These are phyloP conservation scores for Calvadosia cruxmelitensis DNA, from an alignment of 30 jellyfish, hydroid and myxozoan species.

Conservation along the genomic window DNA sequence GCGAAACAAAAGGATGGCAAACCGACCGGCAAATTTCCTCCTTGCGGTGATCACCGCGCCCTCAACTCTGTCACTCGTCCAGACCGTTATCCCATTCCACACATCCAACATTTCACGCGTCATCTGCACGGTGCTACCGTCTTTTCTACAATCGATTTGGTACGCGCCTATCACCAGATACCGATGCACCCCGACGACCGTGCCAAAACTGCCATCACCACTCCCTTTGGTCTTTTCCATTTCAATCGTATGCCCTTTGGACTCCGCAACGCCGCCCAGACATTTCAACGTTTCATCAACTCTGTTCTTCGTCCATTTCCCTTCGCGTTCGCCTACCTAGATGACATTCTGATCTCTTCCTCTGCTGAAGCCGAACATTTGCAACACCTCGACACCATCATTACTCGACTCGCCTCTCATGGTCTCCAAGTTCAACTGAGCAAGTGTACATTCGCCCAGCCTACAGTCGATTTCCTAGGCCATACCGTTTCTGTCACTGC, in stretches of 20 bases:
- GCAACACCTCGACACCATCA: slow-evolving; percentile 13
- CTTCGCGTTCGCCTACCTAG: slow-evolving; percentile 30
- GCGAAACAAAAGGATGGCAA: neutral
- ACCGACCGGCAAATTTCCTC: slow-evolving; percentile 10
- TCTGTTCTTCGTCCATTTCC: slow-evolving; percentile 14
- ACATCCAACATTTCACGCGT: slow-evolving; percentile 24
- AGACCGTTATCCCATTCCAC: slow-evolving; percentile 43
- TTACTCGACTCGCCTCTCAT: slow-evolving; percentile 8
- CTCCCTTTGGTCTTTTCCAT: slow-evolving; percentile 41
- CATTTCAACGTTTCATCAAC: no score
- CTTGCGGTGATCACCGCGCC: slow-evolving; percentile 34
- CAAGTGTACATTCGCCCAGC: slow-evolving; percentile 11
- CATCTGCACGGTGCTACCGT: slow-evolving; percentile 22
- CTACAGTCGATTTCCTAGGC: slow-evolving; percentile 24
- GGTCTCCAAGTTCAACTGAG: slow-evolving; percentile 16
- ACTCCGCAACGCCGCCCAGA: no score
- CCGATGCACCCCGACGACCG: slow-evolving; percentile 19
- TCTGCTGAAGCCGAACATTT: slow-evolving; percentile 26
- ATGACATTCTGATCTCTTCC: no score
- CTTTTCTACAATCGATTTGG: slow-evolving; percentile 26
- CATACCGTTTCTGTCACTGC: slow-evolving; percentile 29
- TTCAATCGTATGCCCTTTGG: slow-evolving; percentile 39
- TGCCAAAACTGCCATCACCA: slow-evolving; percentile 33
- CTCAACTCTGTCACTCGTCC: slow-evolving; percentile 20
- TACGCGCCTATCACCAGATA: slow-evolving; percentile 33